Evolutionary conservation across 2,888 invertebrate species (phyloP), one percentile per base, ranked within the genome.

Genomic region (Idaea straminata): DNA sequence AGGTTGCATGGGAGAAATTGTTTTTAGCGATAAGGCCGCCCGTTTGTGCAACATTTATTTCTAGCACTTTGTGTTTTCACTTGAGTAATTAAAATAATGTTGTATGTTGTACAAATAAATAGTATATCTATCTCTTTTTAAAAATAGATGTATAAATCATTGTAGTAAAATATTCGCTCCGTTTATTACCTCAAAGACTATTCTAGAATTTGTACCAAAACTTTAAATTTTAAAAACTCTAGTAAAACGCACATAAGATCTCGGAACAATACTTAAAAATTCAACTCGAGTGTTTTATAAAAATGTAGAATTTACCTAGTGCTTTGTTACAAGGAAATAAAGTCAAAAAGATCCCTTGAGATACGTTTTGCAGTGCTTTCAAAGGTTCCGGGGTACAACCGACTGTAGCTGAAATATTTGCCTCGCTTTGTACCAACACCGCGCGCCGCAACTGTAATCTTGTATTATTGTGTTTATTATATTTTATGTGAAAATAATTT

Each of bases 401-500:
- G 61, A 47, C 64, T 64, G 59, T 61, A 63, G 15, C 57, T 35
- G 65, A 64, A 65, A 68, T 68, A 64, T 67, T 63, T 65, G 59
- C 10, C 34, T 7, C 34, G 34, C 59, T 63, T 59, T 63, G 67
- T 58, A 57, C 61, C 62, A 62, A 65, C 65, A 62, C 68, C 62
- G 64, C 65, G 62, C 62, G 64, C 64, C 47, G 5, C 47, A 61
- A 65, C 60, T 15, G 47, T 58, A 67, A 60, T 34, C 59, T 59
- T 16, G 34, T 16, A 10, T 47, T 10, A 47, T 34, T 66, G 64
- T 69, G 64, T 69, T 68, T 69, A 62, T 62, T 66, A 65, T 64
- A 68, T 71, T 73, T 73, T 69, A 65, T 70, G 67, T 66, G 67
- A 62, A 65, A 70, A 74, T 47, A 62, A 66, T 65, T 63, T 59